Conservation (phyloP, 1,140 invertebrate species). For the Drosophila lacertosa region DNA sequence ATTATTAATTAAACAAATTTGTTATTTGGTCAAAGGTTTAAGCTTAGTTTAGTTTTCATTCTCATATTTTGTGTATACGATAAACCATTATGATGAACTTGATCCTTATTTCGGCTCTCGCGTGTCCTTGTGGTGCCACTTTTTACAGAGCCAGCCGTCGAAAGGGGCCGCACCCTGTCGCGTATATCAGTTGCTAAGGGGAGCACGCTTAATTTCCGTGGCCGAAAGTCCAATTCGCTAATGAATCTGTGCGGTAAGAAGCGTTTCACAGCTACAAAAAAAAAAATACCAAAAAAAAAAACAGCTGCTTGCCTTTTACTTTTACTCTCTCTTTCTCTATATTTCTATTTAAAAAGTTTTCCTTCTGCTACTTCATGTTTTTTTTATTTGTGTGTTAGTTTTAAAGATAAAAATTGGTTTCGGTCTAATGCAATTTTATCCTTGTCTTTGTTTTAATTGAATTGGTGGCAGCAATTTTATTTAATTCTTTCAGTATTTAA, state of each 20-base stretch:
- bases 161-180: conserved; percentile 84
- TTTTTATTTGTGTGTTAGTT: conserved; percentile 25
- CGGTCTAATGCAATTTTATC: conserved; percentile 22
- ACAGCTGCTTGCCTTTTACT: conserved; percentile 65
- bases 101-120: conserved; percentile 47
- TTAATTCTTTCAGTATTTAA: conserved; percentile 33
- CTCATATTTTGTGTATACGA: conserved; percentile 22
- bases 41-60: conserved; percentile 16
- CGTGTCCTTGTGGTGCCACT: conserved; percentile 58
- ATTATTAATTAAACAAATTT: no score
- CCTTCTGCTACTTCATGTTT: conserved; percentile 43
- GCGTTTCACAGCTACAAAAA: conserved; percentile 65
- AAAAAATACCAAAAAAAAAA: conserved; percentile 37
- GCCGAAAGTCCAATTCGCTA: conserved; percentile 95
- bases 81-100: conserved; percentile 29
- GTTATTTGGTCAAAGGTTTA: conserved; percentile 12
- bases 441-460: conserved; percentile 22
- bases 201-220: conserved; percentile 86
- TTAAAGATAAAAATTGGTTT: conserved; percentile 15
- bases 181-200: conserved; percentile 84
- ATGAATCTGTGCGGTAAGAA: conserved; percentile 96
- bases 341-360: conserved; percentile 31
- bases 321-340: conserved; percentile 50
- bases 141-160: conserved; percentile 83
- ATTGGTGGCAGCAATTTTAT: conserved; percentile 30